Evolutionary conservation across 2,113 vertebrate genomes (phyloP).

Genomic region (Ptyas mucosa): DNA sequence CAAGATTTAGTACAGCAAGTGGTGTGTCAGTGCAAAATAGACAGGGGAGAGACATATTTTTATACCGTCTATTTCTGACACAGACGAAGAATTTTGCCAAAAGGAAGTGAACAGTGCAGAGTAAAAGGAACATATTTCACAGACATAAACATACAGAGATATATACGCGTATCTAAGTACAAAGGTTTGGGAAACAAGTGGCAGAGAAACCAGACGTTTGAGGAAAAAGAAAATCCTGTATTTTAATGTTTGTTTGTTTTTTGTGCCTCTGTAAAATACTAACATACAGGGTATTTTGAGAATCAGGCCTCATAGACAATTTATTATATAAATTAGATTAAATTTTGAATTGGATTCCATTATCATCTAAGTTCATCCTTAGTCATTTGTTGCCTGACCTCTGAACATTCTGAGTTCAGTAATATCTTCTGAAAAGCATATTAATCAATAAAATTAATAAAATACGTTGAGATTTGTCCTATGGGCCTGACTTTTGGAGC

Average conservation of each 20-base stretch:
- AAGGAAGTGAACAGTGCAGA: not conserved
- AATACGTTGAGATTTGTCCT: not conserved
- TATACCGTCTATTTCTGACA: not conserved
- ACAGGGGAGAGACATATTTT: not conserved
- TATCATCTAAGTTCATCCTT: not conserved
- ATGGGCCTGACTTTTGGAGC: not conserved
- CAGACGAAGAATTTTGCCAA: not conserved
- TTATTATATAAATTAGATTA: not conserved
- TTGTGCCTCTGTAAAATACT: not conserved
- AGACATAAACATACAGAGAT: not conserved
- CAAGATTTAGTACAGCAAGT: constrained; percentile 13
- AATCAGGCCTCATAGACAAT: not conserved
- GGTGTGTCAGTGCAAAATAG: rapidly evolving
- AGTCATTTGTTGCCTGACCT: not conserved
- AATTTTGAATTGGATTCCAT: not conserved
- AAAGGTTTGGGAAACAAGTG: not conserved
- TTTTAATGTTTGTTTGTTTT: not conserved
- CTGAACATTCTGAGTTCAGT: not conserved
- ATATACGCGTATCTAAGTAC: not conserved
- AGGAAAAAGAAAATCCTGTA: not conserved
- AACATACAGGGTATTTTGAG: not conserved
- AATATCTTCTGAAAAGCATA: not conserved
- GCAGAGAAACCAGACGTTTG: not conserved
- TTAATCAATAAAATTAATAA: not conserved
- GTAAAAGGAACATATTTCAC: not conserved